Conservation (phyloP, 2,888 invertebrate genomes). For the Selenia dentaria region DNA sequence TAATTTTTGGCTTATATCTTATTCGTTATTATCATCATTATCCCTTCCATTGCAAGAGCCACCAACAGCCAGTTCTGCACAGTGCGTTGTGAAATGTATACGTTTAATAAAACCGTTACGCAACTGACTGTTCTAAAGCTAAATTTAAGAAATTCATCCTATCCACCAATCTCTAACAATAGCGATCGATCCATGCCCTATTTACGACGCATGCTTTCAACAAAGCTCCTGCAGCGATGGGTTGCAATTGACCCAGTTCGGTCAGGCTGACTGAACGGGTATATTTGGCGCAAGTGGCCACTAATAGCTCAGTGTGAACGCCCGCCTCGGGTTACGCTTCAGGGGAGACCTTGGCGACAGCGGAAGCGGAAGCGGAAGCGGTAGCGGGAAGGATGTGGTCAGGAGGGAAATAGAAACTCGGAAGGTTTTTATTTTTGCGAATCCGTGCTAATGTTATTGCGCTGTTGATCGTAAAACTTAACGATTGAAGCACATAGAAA, state of each 20-base stretch:
- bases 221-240: constrained; percentile 14
- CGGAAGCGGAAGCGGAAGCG: constrained; percentile 14
- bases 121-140: too few relatives aligned
- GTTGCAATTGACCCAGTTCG: constrained; percentile 31
- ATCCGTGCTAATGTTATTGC: neutral
- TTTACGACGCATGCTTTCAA: constrained; percentile 4
- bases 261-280: constrained; percentile 3
- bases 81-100: too few relatives aligned
- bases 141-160: neutral
- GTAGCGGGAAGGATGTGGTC: neutral
- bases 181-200: constrained; percentile 9
- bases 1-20: too few relatives aligned
- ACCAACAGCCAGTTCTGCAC: too few relatives aligned
- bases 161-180: constrained; percentile 8
- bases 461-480: neutral
- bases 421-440: neutral
- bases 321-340: constrained; percentile 15
- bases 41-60: too few relatives aligned
- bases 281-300: constrained; percentile 24
- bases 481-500: too few relatives aligned
- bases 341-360: constrained; percentile 8
- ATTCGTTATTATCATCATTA: too few relatives aligned
- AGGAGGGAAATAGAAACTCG: neutral
- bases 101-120: too few relatives aligned
- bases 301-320: constrained; percentile 26